phyloP scores from a whole-genome alignment of 2,797 vertebrate species.

The Rhinatrema bivittatum region DNA sequence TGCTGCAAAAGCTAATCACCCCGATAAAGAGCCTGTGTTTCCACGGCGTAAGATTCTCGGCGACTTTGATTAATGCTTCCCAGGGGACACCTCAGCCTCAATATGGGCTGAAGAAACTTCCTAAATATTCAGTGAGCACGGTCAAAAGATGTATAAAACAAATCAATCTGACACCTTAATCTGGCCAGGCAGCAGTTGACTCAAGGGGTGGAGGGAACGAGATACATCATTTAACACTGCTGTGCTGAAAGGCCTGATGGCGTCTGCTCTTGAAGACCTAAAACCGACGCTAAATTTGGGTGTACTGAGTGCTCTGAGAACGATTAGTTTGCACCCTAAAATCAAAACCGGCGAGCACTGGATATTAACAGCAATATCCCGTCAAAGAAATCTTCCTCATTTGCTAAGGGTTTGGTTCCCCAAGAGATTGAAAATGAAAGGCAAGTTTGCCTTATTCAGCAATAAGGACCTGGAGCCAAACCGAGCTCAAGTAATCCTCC shows the following conservation, averaged over 20 bases:
- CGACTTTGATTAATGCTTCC: constrained; percentile 82
- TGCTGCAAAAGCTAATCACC: constrained; percentile 73
- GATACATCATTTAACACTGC: constrained; percentile 83
- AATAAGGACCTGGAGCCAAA: constrained; percentile 3
- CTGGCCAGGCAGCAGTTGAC: constrained; percentile 82
- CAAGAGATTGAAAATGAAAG: constrained; percentile 16
- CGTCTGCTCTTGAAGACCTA: constrained; percentile 73
- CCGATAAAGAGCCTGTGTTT: constrained; percentile 71
- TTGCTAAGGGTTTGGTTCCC: constrained; percentile 29
- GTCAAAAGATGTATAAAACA: constrained; percentile 86
- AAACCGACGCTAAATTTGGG: constrained; percentile 58
- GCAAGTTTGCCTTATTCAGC: constrained; percentile 27
- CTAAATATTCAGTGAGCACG: constrained; percentile 81
- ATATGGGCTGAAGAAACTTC: constrained; percentile 80
- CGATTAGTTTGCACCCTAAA: constrained; percentile 59
- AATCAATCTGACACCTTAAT: constrained; percentile 91
- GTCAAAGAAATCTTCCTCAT: constrained; percentile 23
- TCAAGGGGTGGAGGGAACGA: constrained; percentile 69
- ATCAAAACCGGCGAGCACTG: constrained; percentile 41
- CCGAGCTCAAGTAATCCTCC: constrained; percentile 8
- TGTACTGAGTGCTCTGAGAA: constrained; percentile 56
- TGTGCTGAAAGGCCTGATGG: constrained; percentile 80
- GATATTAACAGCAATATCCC: constrained; percentile 24
- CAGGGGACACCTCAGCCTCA: constrained; percentile 75
- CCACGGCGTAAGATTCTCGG: constrained; percentile 59